phyloP scores from a whole-genome alignment of 2,797 vertebrate species.

The Chanos chanos region DNA sequence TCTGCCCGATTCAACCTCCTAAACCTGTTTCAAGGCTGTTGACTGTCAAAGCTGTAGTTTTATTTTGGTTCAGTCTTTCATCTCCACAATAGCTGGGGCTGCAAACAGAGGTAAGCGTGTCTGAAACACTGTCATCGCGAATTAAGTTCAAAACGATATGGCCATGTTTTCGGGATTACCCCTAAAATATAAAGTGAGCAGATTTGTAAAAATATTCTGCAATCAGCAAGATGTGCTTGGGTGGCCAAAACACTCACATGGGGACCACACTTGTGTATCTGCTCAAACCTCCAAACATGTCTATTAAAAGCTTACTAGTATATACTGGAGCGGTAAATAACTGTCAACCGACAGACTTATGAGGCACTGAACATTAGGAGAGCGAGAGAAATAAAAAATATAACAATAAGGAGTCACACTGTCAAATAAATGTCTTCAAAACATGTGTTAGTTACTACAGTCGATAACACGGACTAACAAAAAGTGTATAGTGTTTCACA shows the following conservation, averaged over 20 bases:
- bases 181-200: conserved; percentile 26
- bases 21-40: conserved; percentile 30
- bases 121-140: conserved; percentile 59
- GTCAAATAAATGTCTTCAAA: no score
- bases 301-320: conserved; percentile 13
- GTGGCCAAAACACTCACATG: conserved; percentile 24
- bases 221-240: conserved; percentile 14
- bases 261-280: conserved; percentile 22
- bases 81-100: conserved; percentile 18
- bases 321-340: not conserved
- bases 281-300: conserved; percentile 23
- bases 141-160: conserved; percentile 53
- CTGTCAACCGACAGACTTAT: no score
- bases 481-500: no score
- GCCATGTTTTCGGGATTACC: conserved; percentile 49
- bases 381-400: no score
- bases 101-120: conserved; percentile 44
- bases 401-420: no score
- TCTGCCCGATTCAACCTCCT: conserved; percentile 28
- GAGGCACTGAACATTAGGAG: no score
- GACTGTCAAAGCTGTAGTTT: conserved; percentile 7
- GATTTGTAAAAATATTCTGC: conserved; percentile 36
- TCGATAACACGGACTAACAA: no score
- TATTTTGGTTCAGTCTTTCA: conserved; percentile 17
- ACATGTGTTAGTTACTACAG: no score